phyloP scores from a whole-genome alignment of 2,113 vertebrate species.

The Xenus cinereus region DNA sequence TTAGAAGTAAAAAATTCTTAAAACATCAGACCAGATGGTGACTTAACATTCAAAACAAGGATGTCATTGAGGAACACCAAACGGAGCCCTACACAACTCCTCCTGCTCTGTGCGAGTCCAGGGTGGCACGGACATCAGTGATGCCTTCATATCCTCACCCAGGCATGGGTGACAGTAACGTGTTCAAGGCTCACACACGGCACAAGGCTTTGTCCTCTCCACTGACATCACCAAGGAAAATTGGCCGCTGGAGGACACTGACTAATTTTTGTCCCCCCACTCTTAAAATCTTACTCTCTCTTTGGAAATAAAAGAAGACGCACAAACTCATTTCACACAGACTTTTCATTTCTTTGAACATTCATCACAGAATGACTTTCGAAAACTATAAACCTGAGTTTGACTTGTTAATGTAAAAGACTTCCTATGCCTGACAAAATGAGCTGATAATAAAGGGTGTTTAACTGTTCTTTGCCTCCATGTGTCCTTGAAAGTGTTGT shows the following conservation, averaged over 20 bases:
- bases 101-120: background rate
- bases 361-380: background rate
- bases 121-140: background rate
- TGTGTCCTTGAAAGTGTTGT: background rate
- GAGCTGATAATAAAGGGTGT: background rate
- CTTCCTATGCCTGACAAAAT: background rate
- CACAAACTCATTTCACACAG: background rate
- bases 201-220: background rate
- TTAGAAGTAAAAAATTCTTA: background rate
- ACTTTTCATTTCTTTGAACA: background rate
- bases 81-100: background rate
- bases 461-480: background rate
- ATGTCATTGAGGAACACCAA: background rate
- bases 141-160: background rate
- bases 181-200: background rate
- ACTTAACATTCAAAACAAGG: background rate
- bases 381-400: background rate
- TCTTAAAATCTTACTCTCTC: background rate
- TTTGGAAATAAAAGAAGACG: background rate
- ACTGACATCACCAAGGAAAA: background rate
- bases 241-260: background rate
- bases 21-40: background rate
- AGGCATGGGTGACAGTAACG: fast-evolving
- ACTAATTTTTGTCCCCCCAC: no score
- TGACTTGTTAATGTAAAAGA: background rate